Evolutionary conservation across 2,797 vertebrate species (phyloP).

Genomic region (Emys orbicularis): DNA sequence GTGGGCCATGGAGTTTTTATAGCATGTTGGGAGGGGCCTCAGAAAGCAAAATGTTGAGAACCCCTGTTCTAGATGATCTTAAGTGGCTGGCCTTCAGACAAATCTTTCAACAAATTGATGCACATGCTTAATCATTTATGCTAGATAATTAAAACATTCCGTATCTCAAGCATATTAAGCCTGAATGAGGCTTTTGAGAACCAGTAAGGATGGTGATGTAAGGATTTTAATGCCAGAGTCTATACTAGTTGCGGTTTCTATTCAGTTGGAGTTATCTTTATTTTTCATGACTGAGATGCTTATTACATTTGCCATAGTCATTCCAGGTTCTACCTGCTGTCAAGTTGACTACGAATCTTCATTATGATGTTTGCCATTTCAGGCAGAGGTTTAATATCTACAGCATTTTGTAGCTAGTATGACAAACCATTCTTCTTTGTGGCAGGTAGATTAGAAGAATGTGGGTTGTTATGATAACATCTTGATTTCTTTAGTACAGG

Average conservation of each 20-base stretch:
- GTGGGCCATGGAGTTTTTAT: no score
- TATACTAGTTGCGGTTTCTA: not conserved
- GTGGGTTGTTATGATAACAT: not conserved
- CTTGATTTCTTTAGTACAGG: fast-evolving
- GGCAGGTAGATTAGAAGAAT: not conserved
- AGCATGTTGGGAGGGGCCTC: no score
- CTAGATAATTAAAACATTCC: not conserved
- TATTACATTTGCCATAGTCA: not conserved
- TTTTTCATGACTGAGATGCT: not conserved
- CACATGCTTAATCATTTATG: not conserved
- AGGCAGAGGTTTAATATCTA: not conserved
- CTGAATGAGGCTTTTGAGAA: not conserved
- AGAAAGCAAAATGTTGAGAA: no score
- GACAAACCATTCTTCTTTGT: not conserved
- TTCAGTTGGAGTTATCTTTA: not conserved
- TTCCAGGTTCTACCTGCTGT: not conserved
- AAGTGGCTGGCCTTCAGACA: not conserved
- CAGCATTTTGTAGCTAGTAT: not conserved
- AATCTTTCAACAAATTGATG: not conserved
- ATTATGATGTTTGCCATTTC: not conserved
- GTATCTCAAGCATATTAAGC: not conserved
- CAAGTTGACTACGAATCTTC: not conserved
- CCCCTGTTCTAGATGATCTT: not conserved
- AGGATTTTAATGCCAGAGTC: not conserved
- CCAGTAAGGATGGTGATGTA: not conserved